phyloP scores from a whole-genome alignment of 2,888 invertebrate species.

The Venusia cambrica region DNA sequence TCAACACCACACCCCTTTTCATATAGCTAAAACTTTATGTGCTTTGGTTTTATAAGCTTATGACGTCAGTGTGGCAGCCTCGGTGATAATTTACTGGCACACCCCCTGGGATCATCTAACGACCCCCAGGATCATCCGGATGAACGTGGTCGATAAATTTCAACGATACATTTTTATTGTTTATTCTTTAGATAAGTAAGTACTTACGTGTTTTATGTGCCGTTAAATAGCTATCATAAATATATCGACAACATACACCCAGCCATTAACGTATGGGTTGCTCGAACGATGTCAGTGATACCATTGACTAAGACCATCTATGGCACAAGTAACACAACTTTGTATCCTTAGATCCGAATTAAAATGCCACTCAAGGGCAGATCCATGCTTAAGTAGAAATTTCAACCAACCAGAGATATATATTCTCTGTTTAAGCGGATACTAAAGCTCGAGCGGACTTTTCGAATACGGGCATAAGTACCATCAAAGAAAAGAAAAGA shows the following conservation, averaged over 20 bases:
- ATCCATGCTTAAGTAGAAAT: no score
- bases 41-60: constrained; percentile 19
- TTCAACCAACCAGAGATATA: no score
- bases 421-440: no score
- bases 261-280: constrained; percentile 34
- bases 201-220: constrained; percentile 39
- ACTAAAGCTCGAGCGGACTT: no score
- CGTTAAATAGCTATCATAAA: constrained; percentile 37
- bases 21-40: constrained; percentile 17
- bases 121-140: constrained; percentile 51
- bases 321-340: no score
- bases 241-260: constrained; percentile 35
- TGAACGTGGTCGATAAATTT: constrained; percentile 55
- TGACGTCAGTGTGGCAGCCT: constrained; percentile 31
- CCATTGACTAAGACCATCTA: no score
- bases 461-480: no score
- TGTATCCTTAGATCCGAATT: no score
- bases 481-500: no score
- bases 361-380: no score
- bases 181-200: constrained; percentile 28
- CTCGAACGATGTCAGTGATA: no score
- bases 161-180: constrained; percentile 45
- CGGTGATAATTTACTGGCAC: constrained; percentile 51
- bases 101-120: constrained; percentile 48
- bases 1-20: constrained; percentile 7